phyloP scores from a whole-genome alignment of 92 coral and sea anemone species.

The Epizoanthus rinbou region DNA sequence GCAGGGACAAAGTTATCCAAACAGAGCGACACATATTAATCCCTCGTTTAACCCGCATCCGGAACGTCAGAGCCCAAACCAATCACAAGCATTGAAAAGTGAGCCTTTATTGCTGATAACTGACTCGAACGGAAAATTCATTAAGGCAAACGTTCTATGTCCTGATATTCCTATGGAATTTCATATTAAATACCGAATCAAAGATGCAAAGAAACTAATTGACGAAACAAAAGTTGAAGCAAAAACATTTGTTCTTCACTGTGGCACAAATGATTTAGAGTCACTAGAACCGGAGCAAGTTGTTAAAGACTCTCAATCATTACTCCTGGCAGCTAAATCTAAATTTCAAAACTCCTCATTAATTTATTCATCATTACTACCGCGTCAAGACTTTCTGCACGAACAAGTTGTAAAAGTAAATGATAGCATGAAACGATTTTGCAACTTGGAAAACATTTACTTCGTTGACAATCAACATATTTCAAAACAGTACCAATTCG shows the following conservation, averaged over 20 bases:
- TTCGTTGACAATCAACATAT: not conserved
- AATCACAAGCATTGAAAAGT: not conserved
- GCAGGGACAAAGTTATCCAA: not conserved
- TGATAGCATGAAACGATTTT: not conserved
- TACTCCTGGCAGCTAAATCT: not conserved
- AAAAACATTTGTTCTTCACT: slow-evolving; percentile 44
- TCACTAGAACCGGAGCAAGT: slow-evolving; percentile 20
- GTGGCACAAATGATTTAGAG: slow-evolving; percentile 53
- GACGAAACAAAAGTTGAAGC: slow-evolving; percentile 5
- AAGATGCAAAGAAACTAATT: slow-evolving; percentile 11
- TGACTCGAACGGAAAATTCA: slow-evolving; percentile 43
- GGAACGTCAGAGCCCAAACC: not conserved
- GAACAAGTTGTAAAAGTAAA: not conserved
- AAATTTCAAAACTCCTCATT: not conserved
- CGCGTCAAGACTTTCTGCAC: not conserved
- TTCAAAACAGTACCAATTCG: slow-evolving; percentile 1
- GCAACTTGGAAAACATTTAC: not conserved
- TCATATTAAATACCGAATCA: slow-evolving; percentile 9
- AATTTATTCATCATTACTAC: not conserved
- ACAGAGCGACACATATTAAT: not conserved
- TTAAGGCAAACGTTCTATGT: slow-evolving; percentile 29
- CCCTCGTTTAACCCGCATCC: not conserved
- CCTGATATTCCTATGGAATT: slow-evolving; percentile 36
- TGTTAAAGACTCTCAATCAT: slow-evolving; percentile 1
- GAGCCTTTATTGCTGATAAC: slow-evolving; percentile 16